A percentile compares a stretch with the other conserved stretches of the same genome.
phyloP scores from a whole-genome alignment of 2,113 vertebrate genomes.

The Okapia johnstoni region DNA sequence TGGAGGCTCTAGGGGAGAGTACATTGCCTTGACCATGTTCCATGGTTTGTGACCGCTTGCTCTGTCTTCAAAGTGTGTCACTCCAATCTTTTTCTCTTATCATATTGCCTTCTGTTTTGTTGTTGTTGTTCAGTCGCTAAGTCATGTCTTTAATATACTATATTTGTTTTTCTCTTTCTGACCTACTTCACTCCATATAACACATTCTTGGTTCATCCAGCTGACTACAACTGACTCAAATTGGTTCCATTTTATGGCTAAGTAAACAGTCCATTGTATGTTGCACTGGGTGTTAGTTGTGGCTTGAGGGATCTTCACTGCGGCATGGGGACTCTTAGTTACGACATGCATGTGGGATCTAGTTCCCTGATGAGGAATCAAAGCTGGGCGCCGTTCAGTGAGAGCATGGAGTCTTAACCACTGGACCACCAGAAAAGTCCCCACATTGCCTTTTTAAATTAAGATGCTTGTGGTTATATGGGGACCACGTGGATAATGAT shows the following conservation, averaged over 20 bases:
- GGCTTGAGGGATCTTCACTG: neutral
- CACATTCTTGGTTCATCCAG: neutral
- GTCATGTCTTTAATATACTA: neutral
- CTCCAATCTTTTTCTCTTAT: neutral
- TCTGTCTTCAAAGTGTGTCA: neutral
- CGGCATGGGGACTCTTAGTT: neutral
- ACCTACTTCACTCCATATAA: neutral
- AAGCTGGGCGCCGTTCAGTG: neutral
- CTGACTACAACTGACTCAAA: neutral
- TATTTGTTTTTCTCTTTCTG: neutral
- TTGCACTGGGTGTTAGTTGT: neutral
- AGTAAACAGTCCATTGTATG: neutral
- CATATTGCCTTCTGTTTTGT: neutral
- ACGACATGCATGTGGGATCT: neutral
- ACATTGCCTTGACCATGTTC: no score
- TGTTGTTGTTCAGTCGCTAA: neutral
- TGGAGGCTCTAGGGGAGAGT: neutral
- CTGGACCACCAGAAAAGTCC: neutral
- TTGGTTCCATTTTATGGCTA: neutral
- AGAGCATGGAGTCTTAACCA: neutral
- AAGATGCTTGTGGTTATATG: accelerated
- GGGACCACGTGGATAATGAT: no score
- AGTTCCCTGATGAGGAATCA: neutral
- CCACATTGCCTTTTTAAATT: neutral
- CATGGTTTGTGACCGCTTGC: neutral